phyloP scores from a whole-genome alignment of 2,113 vertebrate genomes.

The Martes martes region DNA sequence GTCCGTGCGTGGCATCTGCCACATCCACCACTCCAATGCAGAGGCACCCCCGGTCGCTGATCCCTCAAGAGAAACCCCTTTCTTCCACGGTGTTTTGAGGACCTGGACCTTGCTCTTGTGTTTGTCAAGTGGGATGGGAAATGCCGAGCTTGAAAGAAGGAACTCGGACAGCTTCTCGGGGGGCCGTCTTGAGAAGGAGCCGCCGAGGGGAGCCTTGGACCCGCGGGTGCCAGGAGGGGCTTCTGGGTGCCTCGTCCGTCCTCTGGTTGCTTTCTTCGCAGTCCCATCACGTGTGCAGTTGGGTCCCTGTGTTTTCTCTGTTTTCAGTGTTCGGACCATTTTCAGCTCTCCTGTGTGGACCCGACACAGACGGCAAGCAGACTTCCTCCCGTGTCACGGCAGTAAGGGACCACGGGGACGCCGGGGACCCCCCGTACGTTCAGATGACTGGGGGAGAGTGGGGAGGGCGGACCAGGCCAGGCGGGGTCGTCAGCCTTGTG shows the following conservation, averaged over 20 bases:
- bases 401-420: background rate
- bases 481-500: rapidly evolving
- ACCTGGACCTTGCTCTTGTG: background rate
- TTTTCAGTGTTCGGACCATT: background rate
- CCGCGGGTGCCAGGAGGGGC: rapidly evolving
- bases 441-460: rapidly evolving
- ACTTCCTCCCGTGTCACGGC: background rate
- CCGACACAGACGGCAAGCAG: too few species aligned
- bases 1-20: background rate
- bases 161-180: background rate
- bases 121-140: background rate
- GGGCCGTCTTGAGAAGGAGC: background rate
- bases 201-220: background rate
- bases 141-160: background rate
- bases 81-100: background rate
- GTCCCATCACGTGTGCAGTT: background rate
- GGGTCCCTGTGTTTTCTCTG: background rate
- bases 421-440: background rate
- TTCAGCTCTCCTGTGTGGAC: background rate
- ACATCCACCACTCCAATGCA: background rate
- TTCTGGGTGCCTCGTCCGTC: background rate
- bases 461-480: background rate
- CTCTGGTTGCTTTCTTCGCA: background rate
- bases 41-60: background rate
- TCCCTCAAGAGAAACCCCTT: background rate